Percentiles rank a stretch among this genome's conserved stretches.
These are phyloP conservation scores for Furcula furcula DNA, from an alignment of 2,888 invertebrate species.

Conservation along the genomic window DNA sequence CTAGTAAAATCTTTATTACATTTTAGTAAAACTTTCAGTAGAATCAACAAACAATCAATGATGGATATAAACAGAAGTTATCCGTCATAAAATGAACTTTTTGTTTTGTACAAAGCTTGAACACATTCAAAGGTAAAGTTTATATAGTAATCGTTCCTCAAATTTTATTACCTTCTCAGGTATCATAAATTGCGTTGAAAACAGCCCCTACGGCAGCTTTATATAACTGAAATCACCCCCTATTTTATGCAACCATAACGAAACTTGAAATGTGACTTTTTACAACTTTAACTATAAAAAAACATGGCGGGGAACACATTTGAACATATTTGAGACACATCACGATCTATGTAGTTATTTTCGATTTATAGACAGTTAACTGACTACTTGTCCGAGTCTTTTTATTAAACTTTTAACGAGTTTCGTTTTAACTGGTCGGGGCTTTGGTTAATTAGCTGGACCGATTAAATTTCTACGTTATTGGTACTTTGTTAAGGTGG, in stretches of 20 bases:
- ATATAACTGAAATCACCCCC: not conserved
- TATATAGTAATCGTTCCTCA: too few relatives aligned
- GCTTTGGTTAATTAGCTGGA: slow-evolving; percentile 67
- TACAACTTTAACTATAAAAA: slow-evolving; percentile 23
- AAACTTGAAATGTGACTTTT: slow-evolving; percentile 8
- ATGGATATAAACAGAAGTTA: too few relatives aligned
- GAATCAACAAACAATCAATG: too few relatives aligned
- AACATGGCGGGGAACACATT: not conserved
- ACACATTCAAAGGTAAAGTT: too few relatives aligned
- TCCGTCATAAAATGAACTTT: too few relatives aligned
- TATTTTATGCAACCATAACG: slow-evolving; percentile 2
- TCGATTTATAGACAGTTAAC: slow-evolving; percentile 55
- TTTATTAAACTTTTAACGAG: slow-evolving; percentile 67
- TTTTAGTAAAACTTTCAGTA: too few relatives aligned
- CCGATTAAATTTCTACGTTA: slow-evolving; percentile 54
- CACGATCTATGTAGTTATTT: slow-evolving; percentile 44
- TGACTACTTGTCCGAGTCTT: slow-evolving; percentile 32
- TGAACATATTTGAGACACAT: slow-evolving; percentile 1
- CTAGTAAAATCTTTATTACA: too few relatives aligned
- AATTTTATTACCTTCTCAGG: not conserved
- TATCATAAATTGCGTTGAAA: not conserved
- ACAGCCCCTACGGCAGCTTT: not conserved
- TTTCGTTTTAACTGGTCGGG: slow-evolving; percentile 54
- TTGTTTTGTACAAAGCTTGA: too few relatives aligned
- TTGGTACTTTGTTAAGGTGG: slow-evolving; percentile 34